Evolutionary conservation across 2,888 invertebrate genomes (phyloP).

Genomic region (Rhorus exstirpatorius): DNA sequence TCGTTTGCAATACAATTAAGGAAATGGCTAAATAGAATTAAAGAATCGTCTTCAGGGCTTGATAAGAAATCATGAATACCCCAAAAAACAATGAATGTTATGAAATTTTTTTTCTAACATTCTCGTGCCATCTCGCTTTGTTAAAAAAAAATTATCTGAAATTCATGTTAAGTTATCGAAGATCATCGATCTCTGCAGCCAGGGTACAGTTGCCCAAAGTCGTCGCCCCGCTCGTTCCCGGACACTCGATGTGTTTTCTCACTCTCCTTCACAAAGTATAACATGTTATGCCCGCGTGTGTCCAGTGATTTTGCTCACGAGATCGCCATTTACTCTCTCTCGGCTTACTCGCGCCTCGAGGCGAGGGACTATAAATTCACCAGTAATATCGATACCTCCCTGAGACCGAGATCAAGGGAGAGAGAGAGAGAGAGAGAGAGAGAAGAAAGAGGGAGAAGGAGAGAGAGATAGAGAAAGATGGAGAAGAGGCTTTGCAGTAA

Average conservation of each 20-base stretch:
- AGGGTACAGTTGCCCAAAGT: not conserved
- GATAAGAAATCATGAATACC: too few species aligned
- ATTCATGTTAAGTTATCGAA: not conserved
- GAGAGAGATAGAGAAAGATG: conserved; percentile 28
- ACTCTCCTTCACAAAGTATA: conserved; percentile 4
- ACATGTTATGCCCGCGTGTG: conserved; percentile 28
- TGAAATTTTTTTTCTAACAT: not conserved
- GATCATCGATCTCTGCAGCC: not conserved
- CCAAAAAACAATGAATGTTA: too few species aligned
- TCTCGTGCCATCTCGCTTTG: not conserved
- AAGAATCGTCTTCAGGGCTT: too few species aligned
- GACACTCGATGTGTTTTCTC: not conserved
- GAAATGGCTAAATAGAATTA: too few species aligned
- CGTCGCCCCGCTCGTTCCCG: not conserved
- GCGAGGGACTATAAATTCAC: conserved; percentile 67
- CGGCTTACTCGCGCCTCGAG: conserved; percentile 59
- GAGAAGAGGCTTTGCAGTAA: conserved; percentile 65
- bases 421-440: conserved; percentile 24
- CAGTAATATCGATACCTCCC: conserved; percentile 66
- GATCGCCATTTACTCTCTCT: conserved; percentile 62
- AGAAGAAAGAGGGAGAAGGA: conserved; percentile 37
- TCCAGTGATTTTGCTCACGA: conserved; percentile 53
- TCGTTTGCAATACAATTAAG: not conserved
- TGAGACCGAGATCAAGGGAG: conserved; percentile 28
- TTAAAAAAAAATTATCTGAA: too few species aligned